Evolutionary conservation across 2,888 invertebrate genomes (phyloP).

Genomic region (Aphrophora alni): DNA sequence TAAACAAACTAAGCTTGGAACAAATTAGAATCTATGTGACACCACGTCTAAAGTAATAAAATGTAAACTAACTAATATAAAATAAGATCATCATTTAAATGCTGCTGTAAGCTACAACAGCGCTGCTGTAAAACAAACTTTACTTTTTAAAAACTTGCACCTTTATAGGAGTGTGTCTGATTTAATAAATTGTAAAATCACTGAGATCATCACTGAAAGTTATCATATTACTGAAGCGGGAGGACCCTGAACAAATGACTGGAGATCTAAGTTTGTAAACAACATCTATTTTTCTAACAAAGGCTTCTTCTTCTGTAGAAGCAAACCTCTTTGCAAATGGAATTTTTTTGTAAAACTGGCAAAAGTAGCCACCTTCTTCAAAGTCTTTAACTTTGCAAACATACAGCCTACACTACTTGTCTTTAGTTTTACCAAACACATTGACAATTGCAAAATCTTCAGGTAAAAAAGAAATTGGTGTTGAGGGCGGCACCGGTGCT

Average conservation of each 20-base stretch:
- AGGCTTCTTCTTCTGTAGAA: constrained; percentile 26
- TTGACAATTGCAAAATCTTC: too few relatives aligned
- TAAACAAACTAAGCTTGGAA: too few relatives aligned
- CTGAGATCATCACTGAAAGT: constrained; percentile 21
- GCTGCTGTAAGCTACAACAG: too few relatives aligned
- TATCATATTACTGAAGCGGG: constrained; percentile 12
- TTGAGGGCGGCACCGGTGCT: neutral
- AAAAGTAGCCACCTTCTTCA: constrained; percentile 14
- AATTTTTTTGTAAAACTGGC: constrained; percentile 28
- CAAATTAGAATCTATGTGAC: neutral
- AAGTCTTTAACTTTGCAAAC: constrained; percentile 10
- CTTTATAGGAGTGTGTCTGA: too few relatives aligned
- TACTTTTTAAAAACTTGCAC: neutral
- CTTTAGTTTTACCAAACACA: neutral
- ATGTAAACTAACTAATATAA: too few relatives aligned
- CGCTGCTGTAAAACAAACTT: constrained; percentile 4
- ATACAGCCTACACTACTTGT: too few relatives aligned
- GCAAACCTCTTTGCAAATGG: constrained; percentile 15
- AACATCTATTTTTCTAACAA: constrained; percentile 22
- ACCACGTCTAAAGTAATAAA: neutral
- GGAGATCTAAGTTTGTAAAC: neutral
- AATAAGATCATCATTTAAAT: too few relatives aligned
- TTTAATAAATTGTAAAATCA: neutral
- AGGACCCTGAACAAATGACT: constrained; percentile 11
- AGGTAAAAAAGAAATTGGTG: too few relatives aligned